Evolutionary conservation across 2,888 invertebrate species (phyloP), one percentile per base, ranked within the genome.

Genomic region (Iphiclides podalirius): DNA sequence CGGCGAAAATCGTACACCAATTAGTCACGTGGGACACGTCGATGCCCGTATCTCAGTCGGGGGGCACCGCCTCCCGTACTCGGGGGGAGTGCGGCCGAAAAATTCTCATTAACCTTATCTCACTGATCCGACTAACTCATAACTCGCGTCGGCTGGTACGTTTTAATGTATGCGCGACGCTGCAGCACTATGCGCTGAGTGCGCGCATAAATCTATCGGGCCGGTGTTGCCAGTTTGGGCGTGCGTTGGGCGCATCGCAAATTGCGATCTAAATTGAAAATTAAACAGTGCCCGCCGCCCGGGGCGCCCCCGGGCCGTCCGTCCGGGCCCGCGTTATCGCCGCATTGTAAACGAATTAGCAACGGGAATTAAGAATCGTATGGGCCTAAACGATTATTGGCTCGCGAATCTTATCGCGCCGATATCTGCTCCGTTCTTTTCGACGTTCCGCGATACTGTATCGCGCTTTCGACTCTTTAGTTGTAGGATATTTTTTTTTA

Each of bases 191-290:
- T 69, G 68, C 61, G 55, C 66, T 67, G 67, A 55, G 60, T 59
- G 57, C 65, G 67, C 67, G 74, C 79, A 87, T 88, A 87, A 86
- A 88, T 86, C 87, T 86, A 86, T 85, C 78, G 66, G 55, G 61
- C 62, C 63, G 75, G 79, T 82, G 82, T 81, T 80, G 84, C 78
- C 68, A 77, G 81, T 84, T 86, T 84, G 85, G 86, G 87, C 78
- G 83, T 77, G 72, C 67, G 75, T 67, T 63, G 70, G 61, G 66
- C 75, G 70, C 81, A 89, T 89, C 89, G 83, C 84, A 88, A 88
- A 89, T 89, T 89, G 82, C 89, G 79, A 89, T 89, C 89, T 89
- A 84, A 89, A 89, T 89, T 89, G 89, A 89, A 89, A 89, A 89
- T 89, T 88, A 89, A 89, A 89, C 86, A 88, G 82, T 78, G 74